These are phyloP conservation scores for Tiliacea citrago DNA, from an alignment of 2,888 invertebrate genomes.

Conservation along the genomic window DNA sequence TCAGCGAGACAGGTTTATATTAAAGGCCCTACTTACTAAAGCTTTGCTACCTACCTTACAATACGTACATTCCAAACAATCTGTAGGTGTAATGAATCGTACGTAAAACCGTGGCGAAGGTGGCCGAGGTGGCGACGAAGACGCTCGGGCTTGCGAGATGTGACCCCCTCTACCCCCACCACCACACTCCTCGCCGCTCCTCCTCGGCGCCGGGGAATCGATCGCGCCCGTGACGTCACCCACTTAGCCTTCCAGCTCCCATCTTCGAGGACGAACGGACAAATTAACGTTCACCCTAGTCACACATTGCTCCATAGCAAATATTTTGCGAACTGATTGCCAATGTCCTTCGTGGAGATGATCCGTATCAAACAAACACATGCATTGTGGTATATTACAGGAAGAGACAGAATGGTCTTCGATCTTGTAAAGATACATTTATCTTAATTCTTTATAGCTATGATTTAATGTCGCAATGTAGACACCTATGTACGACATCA, in stretches of 20 bases:
- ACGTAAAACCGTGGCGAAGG: conserved; percentile 64
- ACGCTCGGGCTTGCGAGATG: conserved; percentile 69
- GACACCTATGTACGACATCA: conserved; percentile 24
- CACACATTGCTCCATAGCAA: conserved; percentile 48
- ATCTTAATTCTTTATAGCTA: conserved; percentile 13
- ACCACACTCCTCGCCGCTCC: conserved; percentile 44
- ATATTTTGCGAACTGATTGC: conserved; percentile 64
- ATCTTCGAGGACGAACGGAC: conserved; percentile 70
- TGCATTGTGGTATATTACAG: conserved; percentile 22
- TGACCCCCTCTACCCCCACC: conserved; percentile 63
- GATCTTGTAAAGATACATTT: conserved; percentile 1
- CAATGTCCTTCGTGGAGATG: conserved; percentile 42
- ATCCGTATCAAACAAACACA: conserved; percentile 47
- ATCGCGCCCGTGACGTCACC: conserved; percentile 87
- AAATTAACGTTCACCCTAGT: conserved; percentile 56
- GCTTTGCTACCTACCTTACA: conserved; percentile 14
- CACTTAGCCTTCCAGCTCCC: conserved; percentile 81
- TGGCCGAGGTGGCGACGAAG: conserved; percentile 65
- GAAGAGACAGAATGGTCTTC: neutral
- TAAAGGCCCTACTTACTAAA: neutral
- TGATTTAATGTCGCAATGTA: conserved; percentile 12
- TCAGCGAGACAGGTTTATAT: conserved; percentile 6
- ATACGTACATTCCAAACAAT: conserved; percentile 69
- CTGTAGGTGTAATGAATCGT: conserved; percentile 73
- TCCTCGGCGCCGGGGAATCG: conserved; percentile 73